Base-by-base conservation (phyloP, 2,113 vertebrate genomes). In the Athene cunicularia region DNA sequence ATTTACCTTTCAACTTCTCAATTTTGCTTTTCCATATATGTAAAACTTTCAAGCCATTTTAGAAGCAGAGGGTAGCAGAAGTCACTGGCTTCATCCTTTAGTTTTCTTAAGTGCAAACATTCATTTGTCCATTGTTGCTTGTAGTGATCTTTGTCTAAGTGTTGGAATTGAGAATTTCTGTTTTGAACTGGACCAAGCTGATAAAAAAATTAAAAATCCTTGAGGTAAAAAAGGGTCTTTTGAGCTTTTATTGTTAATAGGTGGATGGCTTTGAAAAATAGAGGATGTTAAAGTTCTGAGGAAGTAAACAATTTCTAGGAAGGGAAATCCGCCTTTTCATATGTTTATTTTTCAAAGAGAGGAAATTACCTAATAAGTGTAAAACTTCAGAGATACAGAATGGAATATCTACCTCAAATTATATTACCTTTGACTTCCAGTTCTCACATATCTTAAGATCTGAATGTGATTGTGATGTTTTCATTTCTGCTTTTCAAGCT, bases 241-340 rank as follows among this genome's bases (percentile, higher is more conserved):
- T 72, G 19, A 88, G 26, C 28, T 90, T 53, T 72, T 85, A 8
- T 77, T 47, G 55, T 17, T 88, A 79, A 80, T 41, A 73, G 14
- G 10, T 6, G 1, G 15, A 53, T 77, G 22, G 71, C 66, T 94
- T 81, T 68, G 41, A 60, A 79, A 93, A 95, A 74, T 66, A 91
- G 56, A 94, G 76, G 60, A 89, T 93, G 73, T 93, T 91, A 14
- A 67, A 82, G 33, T 84, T 91, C 45, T 74, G 47, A 89, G 93
- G 64, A 89, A 87, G 81, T 91, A 87, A 95, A 87, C 77, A 90
- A 24, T 76, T 95, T 96, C 91, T 96, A 96, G 81, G 77, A 96
- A 97, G 53, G 92, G 84, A 97, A 96, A 85, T 90, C 45, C 0
- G 2, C 21, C 8, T 93, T 95, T 68, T 49, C 23, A 11, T 79